Base-by-base conservation (phyloP, 1,140 invertebrate species). In the Laupala kohalensis region DNA sequence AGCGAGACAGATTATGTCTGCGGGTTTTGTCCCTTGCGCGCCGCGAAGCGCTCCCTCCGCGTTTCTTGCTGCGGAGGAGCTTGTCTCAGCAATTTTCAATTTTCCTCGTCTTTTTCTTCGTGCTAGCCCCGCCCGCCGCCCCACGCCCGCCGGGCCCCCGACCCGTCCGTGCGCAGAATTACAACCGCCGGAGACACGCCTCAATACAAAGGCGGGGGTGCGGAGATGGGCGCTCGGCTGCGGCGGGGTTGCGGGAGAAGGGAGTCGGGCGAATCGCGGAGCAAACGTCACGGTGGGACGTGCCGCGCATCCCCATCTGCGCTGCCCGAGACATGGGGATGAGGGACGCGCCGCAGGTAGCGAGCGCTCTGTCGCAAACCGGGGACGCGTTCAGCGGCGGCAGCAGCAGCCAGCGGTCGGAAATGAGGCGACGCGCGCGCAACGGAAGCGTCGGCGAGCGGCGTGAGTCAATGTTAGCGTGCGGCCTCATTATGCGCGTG, bases 31-130 rank as follows among this genome's bases (percentile, higher is more conserved):
- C 6, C 27, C 23, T 25, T 25, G 15, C 26, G n/a, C 37, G 2
- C 26, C n/a, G 27, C 65, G 12, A 30, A n/a, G n/a, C n/a, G n/a
- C n/a, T n/a, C n/a, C n/a, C 24, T 27, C 67, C 37, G 71, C 71
- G 27, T 72, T 70, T 64, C 72, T 73, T 67, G 62, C 63, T 73
- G 30, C 72, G 12, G 64, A 65, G 37, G 27, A 27, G 53, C 25
- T 68, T 73, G 72, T 29, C 72, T 73, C 72, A 70, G 72, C 72
- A 73, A 73, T 73, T 73, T 73, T 73, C 72, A 73, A 73, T 73
- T 72, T 73, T 73, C 72, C 69, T 73, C 64, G 64, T 70, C 27
- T 67, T 68, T 68, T 29, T 24, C n/a, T 25, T 67, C 71, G 27
- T 65, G 2, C 70, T 23, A 53, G n/a, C 29, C 6, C 13, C 30